phyloP scores from a whole-genome alignment of 2,888 invertebrate genomes.

The Hydrotaea cyrtoneurina region DNA sequence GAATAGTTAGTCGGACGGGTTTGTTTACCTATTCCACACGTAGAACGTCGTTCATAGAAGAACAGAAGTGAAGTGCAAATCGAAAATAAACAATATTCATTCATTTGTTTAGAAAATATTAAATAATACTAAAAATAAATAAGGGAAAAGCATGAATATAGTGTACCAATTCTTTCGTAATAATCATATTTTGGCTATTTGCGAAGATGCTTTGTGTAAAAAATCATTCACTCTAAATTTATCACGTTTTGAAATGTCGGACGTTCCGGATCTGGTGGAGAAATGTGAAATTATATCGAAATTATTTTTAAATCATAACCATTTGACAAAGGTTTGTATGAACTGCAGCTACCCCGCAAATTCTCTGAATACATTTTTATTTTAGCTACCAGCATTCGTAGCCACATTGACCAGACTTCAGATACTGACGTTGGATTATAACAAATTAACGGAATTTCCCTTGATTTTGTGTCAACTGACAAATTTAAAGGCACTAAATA shows the following conservation, averaged over 20 bases:
- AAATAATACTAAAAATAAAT: no score
- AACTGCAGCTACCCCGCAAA: not conserved
- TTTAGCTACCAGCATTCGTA: constrained; percentile 81
- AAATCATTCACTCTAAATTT: constrained; percentile 84
- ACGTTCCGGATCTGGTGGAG: constrained; percentile 83
- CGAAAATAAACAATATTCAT: not conserved
- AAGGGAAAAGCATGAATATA: constrained; percentile 74
- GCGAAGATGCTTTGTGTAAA: constrained; percentile 84
- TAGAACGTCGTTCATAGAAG: no score
- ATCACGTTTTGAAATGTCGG: constrained; percentile 84
- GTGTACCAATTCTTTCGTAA: constrained; percentile 86
- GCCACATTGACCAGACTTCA: constrained; percentile 83
- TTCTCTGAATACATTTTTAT: not conserved
- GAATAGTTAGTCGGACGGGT: no score
- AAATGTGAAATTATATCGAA: constrained; percentile 83
- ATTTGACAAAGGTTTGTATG: constrained; percentile 81
- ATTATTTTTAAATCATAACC: constrained; percentile 85
- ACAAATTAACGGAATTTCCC: constrained; percentile 84
- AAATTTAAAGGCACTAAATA: constrained; percentile 84
- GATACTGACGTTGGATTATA: constrained; percentile 85
- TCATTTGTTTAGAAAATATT: not conserved
- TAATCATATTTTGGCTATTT: constrained; percentile 85
- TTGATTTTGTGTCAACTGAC: constrained; percentile 83
- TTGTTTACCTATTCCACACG: no score
- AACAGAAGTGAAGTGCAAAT: not conserved